These are phyloP conservation scores for Diacarnus erythraeanus DNA, from an alignment of 37 sponge, comb jelly and placozoan species.

Conservation along the genomic window DNA sequence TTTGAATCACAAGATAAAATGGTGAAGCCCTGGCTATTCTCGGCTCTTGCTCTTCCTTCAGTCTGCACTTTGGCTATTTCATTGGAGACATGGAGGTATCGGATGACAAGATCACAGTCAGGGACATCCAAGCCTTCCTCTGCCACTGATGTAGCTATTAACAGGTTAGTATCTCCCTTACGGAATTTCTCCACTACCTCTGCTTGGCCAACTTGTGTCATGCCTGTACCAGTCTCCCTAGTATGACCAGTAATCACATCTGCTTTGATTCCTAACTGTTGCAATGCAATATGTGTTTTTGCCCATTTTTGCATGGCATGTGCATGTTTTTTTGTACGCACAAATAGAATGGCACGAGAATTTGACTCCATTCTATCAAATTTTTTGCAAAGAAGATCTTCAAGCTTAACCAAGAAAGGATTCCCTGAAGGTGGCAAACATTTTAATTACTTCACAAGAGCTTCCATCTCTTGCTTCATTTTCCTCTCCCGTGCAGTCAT, in stretches of 20 bases:
- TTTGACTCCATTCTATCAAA: conserved; percentile 10
- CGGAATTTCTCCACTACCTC: conserved; percentile 76
- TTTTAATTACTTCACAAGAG: neutral
- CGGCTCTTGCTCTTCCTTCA: conserved; percentile 73
- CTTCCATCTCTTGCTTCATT: conserved; percentile 14
- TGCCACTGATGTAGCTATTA: conserved; percentile 87
- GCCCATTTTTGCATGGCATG: conserved; percentile 39
- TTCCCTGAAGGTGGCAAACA: conserved; percentile 12
- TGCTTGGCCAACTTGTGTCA: conserved; percentile 66
- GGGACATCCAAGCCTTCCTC: conserved; percentile 98
- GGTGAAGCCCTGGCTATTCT: conserved; percentile 31
- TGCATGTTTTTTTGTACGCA: conserved; percentile 45
- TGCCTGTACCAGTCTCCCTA: conserved; percentile 37
- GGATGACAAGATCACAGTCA: conserved; percentile 85
- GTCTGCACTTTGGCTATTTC: conserved; percentile 76
- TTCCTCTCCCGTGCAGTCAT: conserved; percentile 27
- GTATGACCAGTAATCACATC: conserved; percentile 47
- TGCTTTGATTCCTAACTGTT: neutral
- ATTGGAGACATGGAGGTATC: conserved; percentile 72
- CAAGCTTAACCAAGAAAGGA: conserved; percentile 32
- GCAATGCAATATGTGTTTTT: neutral
- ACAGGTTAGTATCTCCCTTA: conserved; percentile 67
- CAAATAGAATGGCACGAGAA: conserved; percentile 58
- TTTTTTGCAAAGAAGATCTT: conserved; percentile 8
- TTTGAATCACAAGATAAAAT: conserved; percentile 28